Percentiles rank a stretch among this genome's conserved stretches.
phyloP scores from a whole-genome alignment of 1,140 invertebrate genomes.

The Drosophila suzukii region DNA sequence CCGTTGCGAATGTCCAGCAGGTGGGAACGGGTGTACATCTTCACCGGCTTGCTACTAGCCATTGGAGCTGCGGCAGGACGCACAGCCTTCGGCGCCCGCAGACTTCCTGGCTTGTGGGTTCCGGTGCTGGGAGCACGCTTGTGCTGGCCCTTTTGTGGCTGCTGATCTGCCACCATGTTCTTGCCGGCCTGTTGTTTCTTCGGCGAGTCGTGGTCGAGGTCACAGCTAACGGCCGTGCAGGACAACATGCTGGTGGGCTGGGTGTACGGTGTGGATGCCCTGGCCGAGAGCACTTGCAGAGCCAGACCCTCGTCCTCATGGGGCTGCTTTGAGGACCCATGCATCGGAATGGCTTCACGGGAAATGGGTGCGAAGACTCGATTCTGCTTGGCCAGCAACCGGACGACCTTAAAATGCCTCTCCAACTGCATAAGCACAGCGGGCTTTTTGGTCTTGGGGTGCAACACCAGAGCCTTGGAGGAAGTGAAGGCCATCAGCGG shows the following conservation, averaged over 20 bases:
- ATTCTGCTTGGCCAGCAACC: constrained; percentile 51
- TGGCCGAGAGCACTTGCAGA: constrained; percentile 69
- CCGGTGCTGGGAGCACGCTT: constrained; percentile 9
- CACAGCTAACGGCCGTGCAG: constrained; percentile 69
- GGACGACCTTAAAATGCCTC: constrained; percentile 43
- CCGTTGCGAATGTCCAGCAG: constrained; percentile 69
- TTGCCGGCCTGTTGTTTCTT: constrained; percentile 18
- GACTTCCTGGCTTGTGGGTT: constrained; percentile 8
- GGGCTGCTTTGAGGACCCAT: constrained; percentile 3
- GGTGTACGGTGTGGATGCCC: constrained; percentile 75
- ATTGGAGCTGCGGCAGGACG: constrained; percentile 2
- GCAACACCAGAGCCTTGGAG: constrained; percentile 49
- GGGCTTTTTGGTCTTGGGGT: constrained; percentile 59
- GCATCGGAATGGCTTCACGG: constrained; percentile 66
- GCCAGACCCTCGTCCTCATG: constrained; percentile 63
- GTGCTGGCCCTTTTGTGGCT: constrained; percentile 5
- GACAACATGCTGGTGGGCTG: constrained; percentile 62
- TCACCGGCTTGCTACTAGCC: background rate
- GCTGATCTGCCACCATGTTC: background rate
- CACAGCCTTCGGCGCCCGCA: constrained; percentile 16
- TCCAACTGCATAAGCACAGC: constrained; percentile 46
- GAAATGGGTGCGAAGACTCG: constrained; percentile 25
- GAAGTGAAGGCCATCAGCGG: constrained; percentile 5
- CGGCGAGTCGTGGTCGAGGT: constrained; percentile 65
- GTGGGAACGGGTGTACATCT: constrained; percentile 59